Evolutionary conservation across 1,140 invertebrate genomes (phyloP), one percentile per base, ranked within the genome.

Genomic region (Dysdera silvatica): DNA sequence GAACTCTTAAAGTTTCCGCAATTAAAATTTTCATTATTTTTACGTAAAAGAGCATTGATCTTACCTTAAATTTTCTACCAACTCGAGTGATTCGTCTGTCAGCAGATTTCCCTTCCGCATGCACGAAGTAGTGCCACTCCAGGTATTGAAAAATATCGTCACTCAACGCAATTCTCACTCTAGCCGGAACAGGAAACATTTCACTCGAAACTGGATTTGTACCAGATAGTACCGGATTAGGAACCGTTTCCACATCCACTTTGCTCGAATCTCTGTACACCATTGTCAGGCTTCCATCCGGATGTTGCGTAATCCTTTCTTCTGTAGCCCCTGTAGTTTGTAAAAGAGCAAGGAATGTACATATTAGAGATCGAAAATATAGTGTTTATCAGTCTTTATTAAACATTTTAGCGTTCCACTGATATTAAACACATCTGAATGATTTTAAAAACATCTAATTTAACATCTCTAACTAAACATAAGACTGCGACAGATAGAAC

Each of bases 101-200:
- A 14, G 40, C 49, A 45, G 53, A 48, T 41, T 71, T 71, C 12
- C 71, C 70, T 47, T 73, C 73, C 12, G 72, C 70, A 0, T 75
- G 69, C 49, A 77, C 68, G 63, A 74, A 77, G 64, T 95, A 97
- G 35, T 90, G 81, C 94, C 94, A 98, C 77, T 98, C 94, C 65
- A 96, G 90, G 65, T 91, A 81, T 73, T 95, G 95, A 0, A 92
- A 88, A 28, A 95, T 77, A 71, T 95, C 91, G 0, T 89, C 88
- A 10, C 87, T 87, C 33, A 94, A 85, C 75, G 92, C 89, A 1
- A 87, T 91, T 65, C 85, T 83, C 74, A 94, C 89, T 72, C 91
- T 91, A 1, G 88, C 87, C 1, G 91, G 89, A 0, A 94, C 87
- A 0, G 91, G 91, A 71, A 93, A 70, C 28, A 68, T 65, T 33